Base-by-base conservation (phyloP, 2,113 vertebrate genomes). In the Embiotoca jacksoni region DNA sequence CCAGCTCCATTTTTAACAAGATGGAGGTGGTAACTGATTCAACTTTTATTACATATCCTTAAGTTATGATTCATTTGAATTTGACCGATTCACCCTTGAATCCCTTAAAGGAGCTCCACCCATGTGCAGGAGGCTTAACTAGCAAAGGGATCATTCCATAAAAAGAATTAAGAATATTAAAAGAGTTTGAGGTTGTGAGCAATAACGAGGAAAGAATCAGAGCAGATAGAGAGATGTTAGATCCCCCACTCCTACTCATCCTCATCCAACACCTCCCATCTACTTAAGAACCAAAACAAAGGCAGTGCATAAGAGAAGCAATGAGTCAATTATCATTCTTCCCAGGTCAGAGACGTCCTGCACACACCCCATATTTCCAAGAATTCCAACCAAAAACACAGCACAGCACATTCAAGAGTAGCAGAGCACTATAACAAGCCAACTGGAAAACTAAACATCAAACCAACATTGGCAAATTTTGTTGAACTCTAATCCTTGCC, bases 121-220 rank as follows among this genome's bases (percentile, higher is more conserved):
- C 61, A 84, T 79, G 81, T 84, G 85, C 56, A 76, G 78, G 85
- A 84, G 75, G 75, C 57, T 82, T 74, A 87, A 74, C 69, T 47
- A 63, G 67, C 62, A 67, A 80, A 81, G 68, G 8, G 56, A 84
- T 81, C 31, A 65, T 32, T 0, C 6, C 67, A 60, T 33, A 84
- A 88, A 78, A 35, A n/a, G 72, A 85, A 83, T 32, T 2, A 67
- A 64, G 56, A 83, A n/a, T 65, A 64, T 64, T 62, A 56, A 59
- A 81, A 81, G 74, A 63, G 31, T 64, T 64, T 8, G 10, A 65
- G 37, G 33, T 70, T 67, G 41, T 77, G 58, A 66, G 54, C 56
- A 56, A 56, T 56, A 67, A 72, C 23, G 52, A 59, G 23, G 71
- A 63, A 64, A 75, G 10, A 78, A 52, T 67, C 35, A 83, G 59